Percentiles rank a stretch among this genome's conserved stretches.
Evolutionary conservation across 2,113 vertebrate genomes (phyloP).

Genomic region (Gymnogyps californianus): DNA sequence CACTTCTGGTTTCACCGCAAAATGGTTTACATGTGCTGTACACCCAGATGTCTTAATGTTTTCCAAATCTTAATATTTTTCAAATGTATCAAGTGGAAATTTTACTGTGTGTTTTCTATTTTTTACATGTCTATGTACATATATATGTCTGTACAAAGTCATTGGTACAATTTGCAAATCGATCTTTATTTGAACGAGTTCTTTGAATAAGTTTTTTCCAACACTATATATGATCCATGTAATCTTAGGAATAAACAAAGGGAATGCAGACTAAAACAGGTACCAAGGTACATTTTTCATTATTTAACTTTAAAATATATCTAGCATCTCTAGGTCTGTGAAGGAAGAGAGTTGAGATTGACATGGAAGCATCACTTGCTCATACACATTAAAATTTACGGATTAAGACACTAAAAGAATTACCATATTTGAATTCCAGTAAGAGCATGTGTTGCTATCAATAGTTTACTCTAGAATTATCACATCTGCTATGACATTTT

Average conservation of each 20-base stretch:
- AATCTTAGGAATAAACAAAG: not conserved
- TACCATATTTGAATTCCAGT: not conserved
- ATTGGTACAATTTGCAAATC: not conserved
- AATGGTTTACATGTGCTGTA: slow-evolving; percentile 46
- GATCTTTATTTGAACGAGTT: slow-evolving; percentile 58
- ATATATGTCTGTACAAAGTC: slow-evolving; percentile 62
- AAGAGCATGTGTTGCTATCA: not conserved
- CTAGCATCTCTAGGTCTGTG: not conserved
- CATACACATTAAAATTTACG: not conserved
- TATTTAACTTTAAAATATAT: not conserved
- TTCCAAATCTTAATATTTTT: slow-evolving; percentile 18
- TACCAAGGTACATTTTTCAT: slow-evolving; percentile 5
- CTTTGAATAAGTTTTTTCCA: slow-evolving; percentile 44
- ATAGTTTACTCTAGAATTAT: not conserved
- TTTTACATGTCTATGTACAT: slow-evolving; percentile 20
- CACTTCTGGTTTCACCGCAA: slow-evolving; percentile 51
- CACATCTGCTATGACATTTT: not conserved
- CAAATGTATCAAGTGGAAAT: slow-evolving; percentile 34
- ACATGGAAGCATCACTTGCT: not conserved
- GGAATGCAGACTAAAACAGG: not conserved
- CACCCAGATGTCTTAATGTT: slow-evolving; percentile 45
- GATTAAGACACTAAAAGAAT: not conserved
- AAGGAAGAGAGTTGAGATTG: not conserved
- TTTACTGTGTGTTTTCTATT: slow-evolving; percentile 53
- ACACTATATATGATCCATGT: not conserved